Conservation (phyloP, 2,888 invertebrate species). For the Plutella xylostella region DNA sequence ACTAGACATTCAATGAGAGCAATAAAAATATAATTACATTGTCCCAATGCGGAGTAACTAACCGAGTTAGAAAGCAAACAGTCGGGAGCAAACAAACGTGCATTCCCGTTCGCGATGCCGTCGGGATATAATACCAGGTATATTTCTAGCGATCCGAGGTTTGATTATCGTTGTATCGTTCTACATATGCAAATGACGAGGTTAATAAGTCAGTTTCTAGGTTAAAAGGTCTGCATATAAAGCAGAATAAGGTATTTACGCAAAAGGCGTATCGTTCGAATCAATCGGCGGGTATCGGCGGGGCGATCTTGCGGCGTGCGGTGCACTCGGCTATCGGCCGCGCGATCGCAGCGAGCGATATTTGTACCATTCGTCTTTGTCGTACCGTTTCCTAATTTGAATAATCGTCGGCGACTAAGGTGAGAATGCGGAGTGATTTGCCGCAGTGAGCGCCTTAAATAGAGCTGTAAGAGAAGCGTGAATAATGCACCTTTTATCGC, state of each 20-base stretch:
- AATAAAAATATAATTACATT: slow-evolving; percentile 65
- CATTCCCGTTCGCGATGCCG: slow-evolving; percentile 38
- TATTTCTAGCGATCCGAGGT: too few species aligned
- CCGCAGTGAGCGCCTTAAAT: slow-evolving; percentile 17
- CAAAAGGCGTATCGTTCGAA: slow-evolving; percentile 61
- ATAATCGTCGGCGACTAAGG: slow-evolving; percentile 52
- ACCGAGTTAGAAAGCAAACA: slow-evolving; percentile 25
- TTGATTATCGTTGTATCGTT: too few species aligned
- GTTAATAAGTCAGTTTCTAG: slow-evolving; percentile 32
- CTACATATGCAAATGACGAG: slow-evolving; percentile 4
- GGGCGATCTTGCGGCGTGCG: slow-evolving; percentile 22
- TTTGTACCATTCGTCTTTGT: slow-evolving; percentile 69
- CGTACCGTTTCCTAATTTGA: slow-evolving; percentile 66
- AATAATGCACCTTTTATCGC: not conserved
- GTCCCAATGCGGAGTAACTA: slow-evolving; percentile 47
- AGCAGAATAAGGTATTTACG: slow-evolving; percentile 54
- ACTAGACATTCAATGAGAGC: slow-evolving; percentile 56
- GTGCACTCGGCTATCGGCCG: slow-evolving; percentile 32
- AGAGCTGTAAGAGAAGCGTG: not conserved
- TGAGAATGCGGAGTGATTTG: slow-evolving; percentile 62
- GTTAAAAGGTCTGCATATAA: slow-evolving; percentile 37
- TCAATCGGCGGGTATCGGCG: slow-evolving; percentile 66
- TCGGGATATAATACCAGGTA: too few species aligned
- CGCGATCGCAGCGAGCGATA: slow-evolving; percentile 58
- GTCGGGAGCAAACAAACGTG: slow-evolving; percentile 28